These are phyloP conservation scores for Solenopsis fugax DNA, from an alignment of 1,140 invertebrate species.

Conservation along the genomic window DNA sequence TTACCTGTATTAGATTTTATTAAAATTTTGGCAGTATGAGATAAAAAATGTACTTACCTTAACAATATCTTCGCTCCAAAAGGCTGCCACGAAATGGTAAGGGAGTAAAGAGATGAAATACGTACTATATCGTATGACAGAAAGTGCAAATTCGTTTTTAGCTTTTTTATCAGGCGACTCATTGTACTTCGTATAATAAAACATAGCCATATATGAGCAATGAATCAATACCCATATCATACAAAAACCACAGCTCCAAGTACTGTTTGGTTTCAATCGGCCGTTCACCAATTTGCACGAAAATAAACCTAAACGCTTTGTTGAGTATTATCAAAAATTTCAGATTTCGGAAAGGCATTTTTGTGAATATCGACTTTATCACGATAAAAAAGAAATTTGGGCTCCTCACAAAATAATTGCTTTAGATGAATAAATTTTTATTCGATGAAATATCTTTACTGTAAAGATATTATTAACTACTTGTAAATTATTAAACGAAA, in stretches of 20 bases:
- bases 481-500: background rate
- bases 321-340: background rate
- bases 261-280: background rate
- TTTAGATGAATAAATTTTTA: background rate
- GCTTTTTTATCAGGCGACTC: background rate
- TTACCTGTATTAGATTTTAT: background rate
- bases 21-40: no score
- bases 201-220: background rate
- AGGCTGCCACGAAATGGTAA: background rate
- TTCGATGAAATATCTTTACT: background rate
- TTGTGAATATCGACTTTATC: background rate
- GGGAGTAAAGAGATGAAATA: background rate
- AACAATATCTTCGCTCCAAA: background rate
- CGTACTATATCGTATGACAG: background rate
- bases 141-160: background rate
- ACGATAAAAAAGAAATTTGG: background rate
- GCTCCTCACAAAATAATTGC: background rate
- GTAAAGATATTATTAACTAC: background rate
- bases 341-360: slow-evolving; percentile 36
- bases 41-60: slow-evolving; percentile 12
- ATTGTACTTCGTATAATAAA: background rate
- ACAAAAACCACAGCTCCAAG: background rate
- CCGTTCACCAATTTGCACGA: slow-evolving; percentile 19
- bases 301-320: background rate
- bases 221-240: slow-evolving; percentile 15